phyloP scores from a whole-genome alignment of 2,797 vertebrate genomes.

The Atherinosoma microstoma region DNA sequence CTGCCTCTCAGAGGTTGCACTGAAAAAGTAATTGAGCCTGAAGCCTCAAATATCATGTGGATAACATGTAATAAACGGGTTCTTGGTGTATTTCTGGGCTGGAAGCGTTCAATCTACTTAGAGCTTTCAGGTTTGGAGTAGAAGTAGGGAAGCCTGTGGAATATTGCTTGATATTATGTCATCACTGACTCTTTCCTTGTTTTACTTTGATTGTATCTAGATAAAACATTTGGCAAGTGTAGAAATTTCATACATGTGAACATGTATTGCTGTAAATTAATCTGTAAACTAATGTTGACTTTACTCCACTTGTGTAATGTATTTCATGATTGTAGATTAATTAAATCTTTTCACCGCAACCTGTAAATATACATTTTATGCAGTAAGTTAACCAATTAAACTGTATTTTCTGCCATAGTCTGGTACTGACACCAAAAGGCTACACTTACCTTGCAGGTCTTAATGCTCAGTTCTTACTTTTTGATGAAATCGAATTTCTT shows the following conservation, averaged over 20 bases:
- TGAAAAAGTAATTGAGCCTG: slow-evolving; percentile 2
- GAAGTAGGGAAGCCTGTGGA: background rate
- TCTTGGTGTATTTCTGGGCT: slow-evolving; percentile 4
- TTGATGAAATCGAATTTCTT: too few relatives aligned
- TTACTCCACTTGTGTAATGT: background rate
- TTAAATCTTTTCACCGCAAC: background rate
- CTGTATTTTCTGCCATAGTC: background rate
- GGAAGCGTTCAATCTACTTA: slow-evolving; percentile 21
- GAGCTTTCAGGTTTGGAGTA: background rate
- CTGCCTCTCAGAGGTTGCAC: background rate
- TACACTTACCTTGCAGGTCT: too few relatives aligned
- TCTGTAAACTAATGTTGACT: background rate
- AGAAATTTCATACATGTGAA: too few relatives aligned
- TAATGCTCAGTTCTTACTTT: background rate
- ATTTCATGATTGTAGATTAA: background rate
- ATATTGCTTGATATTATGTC: background rate
- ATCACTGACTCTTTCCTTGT: background rate
- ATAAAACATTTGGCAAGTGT: too few relatives aligned
- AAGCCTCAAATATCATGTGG: slow-evolving; percentile 9
- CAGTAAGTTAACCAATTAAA: background rate
- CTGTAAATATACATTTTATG: background rate
- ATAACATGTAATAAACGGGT: slow-evolving; percentile 24
- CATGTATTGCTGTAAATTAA: too few relatives aligned
- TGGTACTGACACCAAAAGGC: too few relatives aligned
- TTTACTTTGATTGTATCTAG: background rate